Base-by-base conservation (phyloP, 2,797 vertebrate genomes). In the Coluber constrictor region DNA sequence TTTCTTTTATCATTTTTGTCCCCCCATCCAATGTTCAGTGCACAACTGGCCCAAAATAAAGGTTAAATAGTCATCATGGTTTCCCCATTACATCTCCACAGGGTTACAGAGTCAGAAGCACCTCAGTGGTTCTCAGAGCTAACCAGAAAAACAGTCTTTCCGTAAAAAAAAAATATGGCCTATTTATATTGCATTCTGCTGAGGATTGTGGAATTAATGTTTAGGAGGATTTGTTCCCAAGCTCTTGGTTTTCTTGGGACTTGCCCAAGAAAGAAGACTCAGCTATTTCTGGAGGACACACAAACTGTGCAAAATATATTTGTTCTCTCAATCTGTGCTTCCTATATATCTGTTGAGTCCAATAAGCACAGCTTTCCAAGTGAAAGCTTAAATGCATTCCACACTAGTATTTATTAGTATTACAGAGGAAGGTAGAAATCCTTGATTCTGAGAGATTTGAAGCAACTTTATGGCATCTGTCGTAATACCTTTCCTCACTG, bases 371-470 rank as follows among this genome's bases (percentile, higher is more conserved):
- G 10, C 92, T 29, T 95, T 91, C 94, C 92, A 57, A 86, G 89
- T 88, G 92, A 95, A 96, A 95, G 18, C 47, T 92, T 90, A 94
- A 94, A 90, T 95, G 92, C 93, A 96, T 96, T 95, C 95, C 94
- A 91, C 56, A 94, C 86, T 95, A 93, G 94, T 83, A 83, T 83
- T 96, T 95, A 96, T 74, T 89, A 92, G 27, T 57, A 70, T 74
- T 51, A 93, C 54, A 89, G 86, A 95, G 92, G 66, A 96, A 88
- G 83, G 93, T 92, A 95, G 91, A 95, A 88, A 89, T 51, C 29
- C 1, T 63, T 15, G 10, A 92, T 61, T 95, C 94, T 96, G 0
- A 7, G 92, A 92, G 27, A 9, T 91, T 29, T 92, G 89, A 5
- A n/a, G 32, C 54, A 70, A 55, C 7, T 43, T 70, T 55, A 55